These are phyloP conservation scores for Artibeus jamaicensis DNA, from an alignment of 2,797 vertebrate genomes.

Conservation along the genomic window DNA sequence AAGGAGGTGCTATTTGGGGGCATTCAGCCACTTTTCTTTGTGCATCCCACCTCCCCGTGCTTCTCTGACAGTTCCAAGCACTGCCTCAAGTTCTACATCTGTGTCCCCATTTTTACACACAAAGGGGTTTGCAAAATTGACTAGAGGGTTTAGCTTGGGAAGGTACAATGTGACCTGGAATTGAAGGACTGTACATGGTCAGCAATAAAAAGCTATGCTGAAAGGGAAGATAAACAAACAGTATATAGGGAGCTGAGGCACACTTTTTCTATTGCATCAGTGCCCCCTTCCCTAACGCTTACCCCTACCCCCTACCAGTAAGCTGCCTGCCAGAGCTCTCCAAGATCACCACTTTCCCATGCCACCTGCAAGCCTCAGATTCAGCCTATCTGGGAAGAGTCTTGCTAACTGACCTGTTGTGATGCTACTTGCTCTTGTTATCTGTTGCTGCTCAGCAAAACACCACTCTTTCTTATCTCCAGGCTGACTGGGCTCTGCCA, in stretches of 20 bases:
- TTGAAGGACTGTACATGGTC: background rate
- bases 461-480: background rate
- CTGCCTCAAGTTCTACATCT: background rate
- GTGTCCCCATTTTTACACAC: background rate
- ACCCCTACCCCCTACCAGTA: too few species aligned
- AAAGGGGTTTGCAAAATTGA: background rate
- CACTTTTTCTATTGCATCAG: background rate
- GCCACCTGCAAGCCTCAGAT: background rate
- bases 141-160: too few species aligned
- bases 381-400: background rate
- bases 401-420: background rate
- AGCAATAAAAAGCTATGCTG: too few species aligned
- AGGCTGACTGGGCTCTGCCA: background rate
- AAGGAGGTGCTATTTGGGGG: background rate
- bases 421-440: background rate
- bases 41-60: background rate
- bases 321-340: background rate
- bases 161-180: background rate
- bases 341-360: background rate
- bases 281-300: background rate
- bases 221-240: background rate
- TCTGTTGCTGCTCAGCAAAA: background rate
- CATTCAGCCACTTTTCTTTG: background rate
- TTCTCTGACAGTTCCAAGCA: background rate
- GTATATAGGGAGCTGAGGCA: background rate